Evolutionary conservation across 2,797 vertebrate genomes (phyloP).

Genomic region (Sylvia borin): DNA sequence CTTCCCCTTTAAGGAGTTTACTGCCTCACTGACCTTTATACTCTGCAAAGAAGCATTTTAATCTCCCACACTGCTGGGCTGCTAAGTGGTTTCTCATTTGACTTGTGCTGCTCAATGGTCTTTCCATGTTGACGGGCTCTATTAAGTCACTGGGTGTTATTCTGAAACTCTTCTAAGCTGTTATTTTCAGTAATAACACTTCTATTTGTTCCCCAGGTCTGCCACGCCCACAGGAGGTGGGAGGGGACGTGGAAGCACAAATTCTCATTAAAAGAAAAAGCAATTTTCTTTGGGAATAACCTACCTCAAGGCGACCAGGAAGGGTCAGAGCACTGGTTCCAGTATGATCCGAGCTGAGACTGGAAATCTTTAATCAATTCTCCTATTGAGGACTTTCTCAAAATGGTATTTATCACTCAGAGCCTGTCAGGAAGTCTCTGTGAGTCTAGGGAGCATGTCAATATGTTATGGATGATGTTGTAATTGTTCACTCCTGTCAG

Average conservation of each 20-base stretch:
- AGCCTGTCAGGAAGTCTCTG: not conserved
- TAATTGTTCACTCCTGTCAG: not conserved
- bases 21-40: constrained; percentile 77
- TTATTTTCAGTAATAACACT: constrained; percentile 62
- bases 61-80: constrained; percentile 54
- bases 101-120: constrained; percentile 69
- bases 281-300: not conserved
- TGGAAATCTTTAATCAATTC: constrained; percentile 8
- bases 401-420: not conserved
- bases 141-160: constrained; percentile 65
- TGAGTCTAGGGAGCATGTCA: not conserved
- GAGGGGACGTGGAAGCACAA: not conserved
- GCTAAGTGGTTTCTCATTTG: constrained; percentile 75
- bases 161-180: constrained; percentile 47
- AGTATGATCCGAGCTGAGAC: not conserved
- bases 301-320: not conserved
- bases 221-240: not conserved
- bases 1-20: constrained; percentile 69
- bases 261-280: constrained; percentile 35
- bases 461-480: not conserved
- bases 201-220: constrained; percentile 26
- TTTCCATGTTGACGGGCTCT: constrained; percentile 66
- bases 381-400: not conserved
- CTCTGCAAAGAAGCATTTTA: constrained; percentile 72
- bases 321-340: not conserved